Percentiles rank a stretch among this genome's conserved stretches.
Evolutionary conservation across 2,797 vertebrate species (phyloP).

Genomic region (Nasua narica): DNA sequence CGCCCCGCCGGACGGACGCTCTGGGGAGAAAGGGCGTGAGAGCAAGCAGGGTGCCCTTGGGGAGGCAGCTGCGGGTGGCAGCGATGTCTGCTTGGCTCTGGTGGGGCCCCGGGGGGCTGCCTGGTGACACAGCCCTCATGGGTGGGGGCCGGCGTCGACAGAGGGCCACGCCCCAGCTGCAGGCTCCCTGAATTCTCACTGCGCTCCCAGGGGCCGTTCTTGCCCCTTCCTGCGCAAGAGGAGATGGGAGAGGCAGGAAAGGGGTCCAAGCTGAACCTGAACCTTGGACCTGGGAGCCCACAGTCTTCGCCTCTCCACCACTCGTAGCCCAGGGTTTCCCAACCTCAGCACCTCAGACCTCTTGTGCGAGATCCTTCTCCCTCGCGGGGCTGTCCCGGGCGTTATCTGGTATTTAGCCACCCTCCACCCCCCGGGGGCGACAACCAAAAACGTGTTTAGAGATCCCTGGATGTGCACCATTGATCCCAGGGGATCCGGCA

Average conservation of each 20-base stretch:
- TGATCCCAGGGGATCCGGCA: background rate
- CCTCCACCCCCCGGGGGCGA: background rate
- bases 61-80: accelerated
- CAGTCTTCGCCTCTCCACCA: no score
- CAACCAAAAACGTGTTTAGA: background rate
- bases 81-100: background rate
- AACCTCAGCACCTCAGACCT: accelerated
- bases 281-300: background rate
- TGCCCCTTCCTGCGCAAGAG: background rate
- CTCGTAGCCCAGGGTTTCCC: background rate
- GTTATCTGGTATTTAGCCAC: accelerated
- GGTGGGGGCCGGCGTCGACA: accelerated
- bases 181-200: accelerated
- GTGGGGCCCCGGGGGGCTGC: accelerated
- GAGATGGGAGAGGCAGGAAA: background rate
- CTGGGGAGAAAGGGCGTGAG: background rate
- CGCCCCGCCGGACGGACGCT: accelerated
- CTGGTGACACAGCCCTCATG: accelerated
- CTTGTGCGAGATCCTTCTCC: background rate
- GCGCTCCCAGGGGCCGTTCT: accelerated
- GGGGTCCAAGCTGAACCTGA: background rate
- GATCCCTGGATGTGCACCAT: background rate
- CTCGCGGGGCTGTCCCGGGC: accelerated
- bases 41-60: background rate
- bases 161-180: accelerated